Evolutionary conservation across 2,113 vertebrate species (phyloP), one percentile per base, ranked within the genome.

Genomic region (Lucifuga dentata): DNA sequence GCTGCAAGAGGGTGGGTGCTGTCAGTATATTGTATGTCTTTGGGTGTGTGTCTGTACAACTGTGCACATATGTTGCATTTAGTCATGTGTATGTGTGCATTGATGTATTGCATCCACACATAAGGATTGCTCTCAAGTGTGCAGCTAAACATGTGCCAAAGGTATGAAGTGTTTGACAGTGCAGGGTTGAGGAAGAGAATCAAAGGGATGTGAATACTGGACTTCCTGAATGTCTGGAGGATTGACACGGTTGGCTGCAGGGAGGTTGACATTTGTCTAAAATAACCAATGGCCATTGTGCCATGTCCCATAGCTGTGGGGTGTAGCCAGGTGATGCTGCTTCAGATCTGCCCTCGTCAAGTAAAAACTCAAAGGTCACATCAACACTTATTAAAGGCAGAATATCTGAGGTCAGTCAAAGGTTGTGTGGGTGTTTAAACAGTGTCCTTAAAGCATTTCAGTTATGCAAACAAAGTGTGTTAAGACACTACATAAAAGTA

Each of bases 341-440:
- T 33, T 68, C 55, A 63, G 50, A 80, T 82, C 48, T 59, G 26
- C 45, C 65, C 69, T 51, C 41, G 65, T 73, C 29, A 15, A 56
- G 68, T 46, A 2, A 53, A 64, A 69, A 58, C 70, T 79, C 66
- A 76, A 61, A 81, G 80, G 73, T 78, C 67, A 78, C 45, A 66
- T 80, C 43, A 50, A 38, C 76, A 66, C 61, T 68, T 66, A 58
- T 66, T 77, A 76, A 45, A 82, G 21, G 5, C 15, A 58, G 53
- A 55, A 40, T 55, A 63, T 40, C 24, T 40, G 48, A 33, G 73
- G 73, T 79, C 73, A 46, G 19, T 15, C 39, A 62, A 72, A 69
- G 70, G 75, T 75, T 5, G 15, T 13, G 38, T 52, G 23, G 57
- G 60, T 45, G 56, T 55, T 76, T 52, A 68, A 70, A 71, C 44